Conservation (phyloP, 2,797 vertebrate genomes). For the Rhabdomys pumilio region DNA sequence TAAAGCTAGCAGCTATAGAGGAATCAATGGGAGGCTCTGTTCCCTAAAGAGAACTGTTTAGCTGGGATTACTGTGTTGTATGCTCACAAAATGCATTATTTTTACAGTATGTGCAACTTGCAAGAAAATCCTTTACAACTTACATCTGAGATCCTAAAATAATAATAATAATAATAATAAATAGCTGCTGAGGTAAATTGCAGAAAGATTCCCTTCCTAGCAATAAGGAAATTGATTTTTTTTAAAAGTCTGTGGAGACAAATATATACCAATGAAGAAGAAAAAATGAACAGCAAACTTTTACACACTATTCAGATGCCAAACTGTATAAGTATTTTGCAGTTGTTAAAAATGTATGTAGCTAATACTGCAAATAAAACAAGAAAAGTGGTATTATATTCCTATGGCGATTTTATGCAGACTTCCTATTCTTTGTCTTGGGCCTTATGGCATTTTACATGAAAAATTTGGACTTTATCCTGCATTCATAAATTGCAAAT, state of each 20-base stretch:
- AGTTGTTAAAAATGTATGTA: not conserved
- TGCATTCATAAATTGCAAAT: not conserved
- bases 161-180: not conserved
- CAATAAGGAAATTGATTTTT: conserved; percentile 25
- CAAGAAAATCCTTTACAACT: conserved; percentile 37
- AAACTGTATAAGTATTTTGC: not conserved
- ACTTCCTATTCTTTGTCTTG: not conserved
- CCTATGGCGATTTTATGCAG: not conserved
- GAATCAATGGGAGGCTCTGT: conserved; percentile 28
- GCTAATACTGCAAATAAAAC: conserved; percentile 44
- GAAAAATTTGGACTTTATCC: not conserved
- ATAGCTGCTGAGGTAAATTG: not conserved
- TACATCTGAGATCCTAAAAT: conserved; percentile 43
- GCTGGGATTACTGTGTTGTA: not conserved
- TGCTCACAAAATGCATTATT: not conserved
- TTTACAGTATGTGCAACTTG: conserved; percentile 12
- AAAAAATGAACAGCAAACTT: not conserved
- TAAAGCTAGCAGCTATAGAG: not conserved
- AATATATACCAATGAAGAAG: not conserved
- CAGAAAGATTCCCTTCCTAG: not conserved
- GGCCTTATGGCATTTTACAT: not conserved
- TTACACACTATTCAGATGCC: not conserved
- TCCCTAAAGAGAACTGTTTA: conserved; percentile 52
- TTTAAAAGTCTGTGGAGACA: conserved; percentile 6
- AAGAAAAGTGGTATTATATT: conserved; percentile 11